phyloP scores from a whole-genome alignment of 2,113 vertebrate genomes.

The Oryzias javanicus region DNA sequence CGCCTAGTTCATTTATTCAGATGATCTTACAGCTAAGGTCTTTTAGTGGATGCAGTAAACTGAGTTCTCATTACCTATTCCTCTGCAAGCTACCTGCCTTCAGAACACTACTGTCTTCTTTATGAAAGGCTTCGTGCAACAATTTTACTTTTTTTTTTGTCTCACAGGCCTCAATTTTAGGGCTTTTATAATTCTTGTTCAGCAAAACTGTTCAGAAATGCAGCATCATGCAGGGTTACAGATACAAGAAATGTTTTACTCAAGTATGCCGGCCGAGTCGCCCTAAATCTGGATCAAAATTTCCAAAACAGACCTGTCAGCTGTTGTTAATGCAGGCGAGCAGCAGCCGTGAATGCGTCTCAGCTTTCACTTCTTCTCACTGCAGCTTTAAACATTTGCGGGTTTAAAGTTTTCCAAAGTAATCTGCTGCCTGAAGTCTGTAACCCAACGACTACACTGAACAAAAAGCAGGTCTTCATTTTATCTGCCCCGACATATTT shows the following conservation, averaged over 20 bases:
- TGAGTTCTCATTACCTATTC: conserved; percentile 34
- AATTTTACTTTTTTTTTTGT: conserved; percentile 5
- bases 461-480: conserved; percentile 27
- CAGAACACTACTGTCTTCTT: conserved; percentile 3
- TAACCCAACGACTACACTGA: conserved; percentile 11
- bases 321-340: conserved; percentile 19
- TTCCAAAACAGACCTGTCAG: conserved; percentile 24
- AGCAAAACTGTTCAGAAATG: conserved; percentile 53
- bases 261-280: conserved; percentile 25
- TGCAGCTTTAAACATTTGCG: conserved; percentile 3
- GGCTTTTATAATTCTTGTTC: conserved; percentile 47
- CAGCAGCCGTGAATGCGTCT: neutral
- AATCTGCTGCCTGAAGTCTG: conserved; percentile 3
- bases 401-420: conserved; percentile 55
- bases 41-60: conserved; percentile 40
- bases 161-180: neutral
- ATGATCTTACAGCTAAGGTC: conserved; percentile 55
- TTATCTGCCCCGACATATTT: conserved; percentile 25
- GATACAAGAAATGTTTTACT: conserved; percentile 25
- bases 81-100: conserved; percentile 14
- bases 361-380: neutral
- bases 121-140: conserved; percentile 14
- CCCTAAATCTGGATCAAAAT: conserved; percentile 36
- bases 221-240: conserved; percentile 59
- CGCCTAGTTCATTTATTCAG: conserved; percentile 54